Conservation (phyloP, 2,797 vertebrate species). For the Epinephelus awoara region DNA sequence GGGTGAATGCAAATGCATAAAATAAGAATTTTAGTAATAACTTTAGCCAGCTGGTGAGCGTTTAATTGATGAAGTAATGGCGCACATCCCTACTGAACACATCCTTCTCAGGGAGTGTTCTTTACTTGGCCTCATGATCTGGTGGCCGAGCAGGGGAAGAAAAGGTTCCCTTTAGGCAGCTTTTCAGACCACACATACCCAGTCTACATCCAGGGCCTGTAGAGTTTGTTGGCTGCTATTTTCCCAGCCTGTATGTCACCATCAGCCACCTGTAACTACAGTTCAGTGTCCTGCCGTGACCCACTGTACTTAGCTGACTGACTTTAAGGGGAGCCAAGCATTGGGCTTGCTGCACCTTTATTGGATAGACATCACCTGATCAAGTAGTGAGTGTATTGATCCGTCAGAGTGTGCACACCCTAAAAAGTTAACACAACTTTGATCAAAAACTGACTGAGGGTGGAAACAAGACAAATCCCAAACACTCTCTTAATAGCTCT, state of each 20-base stretch:
- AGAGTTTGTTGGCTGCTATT: neutral
- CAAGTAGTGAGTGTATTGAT: neutral
- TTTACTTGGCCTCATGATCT: too few species aligned
- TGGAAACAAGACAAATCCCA: neutral
- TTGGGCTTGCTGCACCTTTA: neutral
- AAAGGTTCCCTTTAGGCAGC: neutral
- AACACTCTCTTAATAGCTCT: neutral
- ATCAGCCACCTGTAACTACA: too few species aligned
- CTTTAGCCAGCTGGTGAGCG: too few species aligned
- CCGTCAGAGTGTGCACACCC: neutral
- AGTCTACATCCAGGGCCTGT: neutral
- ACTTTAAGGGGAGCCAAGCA: neutral
- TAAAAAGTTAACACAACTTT: neutral
- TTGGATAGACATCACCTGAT: conserved; percentile 6
- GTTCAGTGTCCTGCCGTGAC: too few species aligned
- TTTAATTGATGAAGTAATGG: too few species aligned
- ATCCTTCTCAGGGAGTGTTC: too few species aligned
- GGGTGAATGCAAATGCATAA: too few species aligned
- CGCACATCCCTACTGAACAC: too few species aligned
- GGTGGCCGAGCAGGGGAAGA: too few species aligned
- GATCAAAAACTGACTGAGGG: neutral
- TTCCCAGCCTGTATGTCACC: neutral
- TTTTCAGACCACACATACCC: neutral
- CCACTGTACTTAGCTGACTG: neutral
- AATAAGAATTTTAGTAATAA: too few species aligned